Evolutionary conservation across 2,113 vertebrate genomes (phyloP).

Genomic region (Panurus biarmicus): DNA sequence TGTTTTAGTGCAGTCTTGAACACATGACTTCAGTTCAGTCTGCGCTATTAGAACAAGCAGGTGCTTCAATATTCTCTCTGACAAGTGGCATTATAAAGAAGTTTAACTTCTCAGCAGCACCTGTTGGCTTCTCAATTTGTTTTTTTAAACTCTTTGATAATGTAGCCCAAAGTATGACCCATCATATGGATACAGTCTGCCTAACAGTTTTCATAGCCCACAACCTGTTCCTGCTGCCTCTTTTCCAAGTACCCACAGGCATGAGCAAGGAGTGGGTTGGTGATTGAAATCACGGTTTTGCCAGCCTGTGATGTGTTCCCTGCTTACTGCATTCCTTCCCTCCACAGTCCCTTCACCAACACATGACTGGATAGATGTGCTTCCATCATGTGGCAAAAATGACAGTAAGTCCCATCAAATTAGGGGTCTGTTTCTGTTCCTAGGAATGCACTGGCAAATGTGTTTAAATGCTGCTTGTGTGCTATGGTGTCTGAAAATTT

Average conservation of each 20-base stretch:
- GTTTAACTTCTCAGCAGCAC: background rate
- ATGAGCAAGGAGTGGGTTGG: background rate
- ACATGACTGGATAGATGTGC: background rate
- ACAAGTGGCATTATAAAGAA: background rate
- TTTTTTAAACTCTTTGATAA: background rate
- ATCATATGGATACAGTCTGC: background rate
- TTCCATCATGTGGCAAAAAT: background rate
- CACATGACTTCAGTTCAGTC: background rate
- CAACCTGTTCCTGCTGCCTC: background rate
- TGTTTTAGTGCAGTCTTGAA: background rate
- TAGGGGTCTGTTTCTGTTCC: background rate
- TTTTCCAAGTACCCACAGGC: background rate
- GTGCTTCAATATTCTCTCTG: background rate
- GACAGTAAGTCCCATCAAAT: background rate
- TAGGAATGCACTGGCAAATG: background rate
- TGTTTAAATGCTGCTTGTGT: background rate
- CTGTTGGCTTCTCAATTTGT: background rate
- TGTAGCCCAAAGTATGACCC: background rate
- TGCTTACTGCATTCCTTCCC: background rate
- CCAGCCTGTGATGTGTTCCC: background rate
- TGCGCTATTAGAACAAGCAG: background rate
- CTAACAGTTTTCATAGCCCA: background rate
- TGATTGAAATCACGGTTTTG: background rate
- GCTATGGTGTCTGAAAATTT: background rate
- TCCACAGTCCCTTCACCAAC: background rate